Evolutionary conservation across 1,140 invertebrate genomes (phyloP), one percentile per base, ranked within the genome.

Genomic region (Chionoecetes opilio): DNA sequence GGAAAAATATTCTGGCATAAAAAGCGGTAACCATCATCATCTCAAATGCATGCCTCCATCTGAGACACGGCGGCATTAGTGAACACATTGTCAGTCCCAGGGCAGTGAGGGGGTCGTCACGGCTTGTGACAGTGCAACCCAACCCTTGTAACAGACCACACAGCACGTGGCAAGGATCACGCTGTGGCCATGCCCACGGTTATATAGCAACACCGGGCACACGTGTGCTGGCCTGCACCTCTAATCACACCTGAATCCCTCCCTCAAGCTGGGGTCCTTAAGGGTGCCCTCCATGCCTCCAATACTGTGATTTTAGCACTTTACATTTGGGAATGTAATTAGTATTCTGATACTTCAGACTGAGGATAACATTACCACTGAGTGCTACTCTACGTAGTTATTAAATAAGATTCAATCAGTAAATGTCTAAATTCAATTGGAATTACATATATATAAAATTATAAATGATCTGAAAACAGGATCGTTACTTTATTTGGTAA

Each of bases 1-100:
- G 94, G 94, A 95, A 95, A 29, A 87, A 35, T 91, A 94, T 92
- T 35, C 63, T 26, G 26, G 63, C n/a, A n/a, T 75, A 75, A 75
- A 63, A 11, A 75, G 6, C n/a, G 21, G n/a, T 75, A 75, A 75
- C n/a, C 11, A 5, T n/a, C 63, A 75, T 26, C 63, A 75, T 75
- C 21, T 75, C 63, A 26, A 63, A 63, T 26, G 21, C 53, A 63
- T 63, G 26, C 63, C 26, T 8, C n/a, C 2, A 75, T 75, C 21
- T n/a, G 21, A 75, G n/a, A 75, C 53, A 63, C 2, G 26, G 53
- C 53, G 8, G 53, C 53, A 63, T 63, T 21, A 63, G 2, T 75
- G 63, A 75, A 75, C 63, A 75, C 63, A 75, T 21, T 21, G 21
- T 75, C n/a, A 26, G n/a, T 75, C n/a, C 63, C 11, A 75, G n/a